Base-by-base conservation (phyloP, 1,140 invertebrate genomes). In the Drosophila athabasca region DNA sequence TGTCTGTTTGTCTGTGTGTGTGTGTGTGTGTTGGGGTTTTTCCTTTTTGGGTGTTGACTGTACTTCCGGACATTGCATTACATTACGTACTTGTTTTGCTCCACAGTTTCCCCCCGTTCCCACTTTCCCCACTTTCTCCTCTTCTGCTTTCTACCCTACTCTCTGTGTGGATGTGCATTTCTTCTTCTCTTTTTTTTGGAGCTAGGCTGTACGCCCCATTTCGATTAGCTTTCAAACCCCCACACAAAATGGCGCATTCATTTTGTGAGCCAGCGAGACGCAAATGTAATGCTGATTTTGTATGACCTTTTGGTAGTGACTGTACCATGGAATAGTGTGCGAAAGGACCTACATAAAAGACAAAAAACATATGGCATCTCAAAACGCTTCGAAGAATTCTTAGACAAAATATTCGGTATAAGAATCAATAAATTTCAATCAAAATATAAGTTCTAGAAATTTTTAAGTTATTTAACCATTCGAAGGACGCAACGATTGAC, bases 1-100 rank as follows among this genome's bases (percentile, higher is more conserved):
- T 26, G 24, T 26, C 5, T 5, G 24, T 22, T 41, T 19, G 15
- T 26, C 53, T 50, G 0, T 39, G 11, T 52, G 35, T 46, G 35
- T 26, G 29, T 68, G 24, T 41, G 62, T 43, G 31, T 54, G n/a
- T n/a, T n/a, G 69, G 66, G 35, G 5, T 39, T 39, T 39, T 43
- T 57, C 54, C 61, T 74, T 74, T 75, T 75, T 59, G 70, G 61
- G 53, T 66, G 71, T 64, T 50, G 61, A 75, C 71, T 75, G 71
- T 75, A 74, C 71, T 75, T 74, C 69, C 70, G 71, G 61, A 75
- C 61, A 66, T 74, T 75, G 71, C 71, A 74, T 59, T 68, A 71
- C 57, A 59, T 44, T 66, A 58, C 51, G 41, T 46, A 65, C 48
- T 57, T 45, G 31, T 53, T 52, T 3, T 52, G 4, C 50, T 17